A percentile compares a stretch with the other conserved stretches of the same genome.
These are phyloP conservation scores for Heteromormyrus szaboi DNA, from an alignment of 2,797 vertebrate species.

Conservation along the genomic window DNA sequence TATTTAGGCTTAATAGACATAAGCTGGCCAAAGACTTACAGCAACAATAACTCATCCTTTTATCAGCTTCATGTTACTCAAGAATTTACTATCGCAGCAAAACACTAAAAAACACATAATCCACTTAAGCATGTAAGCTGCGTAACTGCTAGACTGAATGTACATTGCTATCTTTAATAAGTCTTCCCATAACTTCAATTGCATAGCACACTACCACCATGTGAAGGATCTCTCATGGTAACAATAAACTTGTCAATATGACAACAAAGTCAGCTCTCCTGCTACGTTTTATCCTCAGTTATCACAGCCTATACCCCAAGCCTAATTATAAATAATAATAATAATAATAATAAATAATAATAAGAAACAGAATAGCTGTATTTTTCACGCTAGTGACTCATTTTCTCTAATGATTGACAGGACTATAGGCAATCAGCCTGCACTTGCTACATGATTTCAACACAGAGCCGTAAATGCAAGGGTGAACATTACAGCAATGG, in stretches of 20 bases:
- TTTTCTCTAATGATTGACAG: not conserved
- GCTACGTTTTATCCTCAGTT: not conserved
- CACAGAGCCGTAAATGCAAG: not conserved
- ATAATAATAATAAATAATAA: not conserved
- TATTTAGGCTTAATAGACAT: not conserved
- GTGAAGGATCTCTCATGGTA: not conserved
- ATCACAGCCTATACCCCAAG: not conserved
- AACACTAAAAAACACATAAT: not conserved
- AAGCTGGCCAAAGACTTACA: constrained; percentile 9
- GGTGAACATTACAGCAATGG: not conserved
- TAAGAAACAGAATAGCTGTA: not conserved
- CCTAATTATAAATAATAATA: not conserved
- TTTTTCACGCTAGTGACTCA: not conserved
- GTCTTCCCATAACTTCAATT: not conserved
- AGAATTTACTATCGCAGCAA: not conserved
- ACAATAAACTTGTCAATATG: not conserved
- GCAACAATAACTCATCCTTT: not conserved
- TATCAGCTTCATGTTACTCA: constrained; percentile 7
- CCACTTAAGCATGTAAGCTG: not conserved
- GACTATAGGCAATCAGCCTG: not conserved
- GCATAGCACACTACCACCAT: not conserved
- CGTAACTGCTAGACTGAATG: not conserved
- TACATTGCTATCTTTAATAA: not conserved
- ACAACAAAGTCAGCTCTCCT: not conserved
- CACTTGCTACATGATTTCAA: not conserved